These are phyloP conservation scores for Apodemus agrarius DNA, from an alignment of 2,797 vertebrate genomes.

Conservation along the genomic window DNA sequence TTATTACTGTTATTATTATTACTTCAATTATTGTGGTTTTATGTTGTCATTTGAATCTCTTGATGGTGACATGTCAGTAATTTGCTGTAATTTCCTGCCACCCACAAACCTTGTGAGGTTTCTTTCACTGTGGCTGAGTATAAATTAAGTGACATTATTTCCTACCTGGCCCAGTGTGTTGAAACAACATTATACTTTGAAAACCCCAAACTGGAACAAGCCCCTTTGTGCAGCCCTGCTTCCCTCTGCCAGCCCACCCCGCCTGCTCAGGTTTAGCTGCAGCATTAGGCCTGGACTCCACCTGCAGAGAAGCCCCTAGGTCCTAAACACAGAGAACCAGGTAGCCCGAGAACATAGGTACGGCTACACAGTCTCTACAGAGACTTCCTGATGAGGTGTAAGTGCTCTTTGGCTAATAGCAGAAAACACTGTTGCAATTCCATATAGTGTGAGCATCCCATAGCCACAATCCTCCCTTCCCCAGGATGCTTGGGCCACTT, in stretches of 20 bases:
- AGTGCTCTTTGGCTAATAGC: conserved; percentile 58
- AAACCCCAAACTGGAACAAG: neutral
- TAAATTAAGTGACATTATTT: conserved; percentile 61
- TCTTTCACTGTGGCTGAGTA: conserved; percentile 69
- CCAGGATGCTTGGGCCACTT: conserved; percentile 34
- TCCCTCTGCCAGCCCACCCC: neutral
- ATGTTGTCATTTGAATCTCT: conserved; percentile 84
- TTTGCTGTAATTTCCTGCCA: conserved; percentile 84
- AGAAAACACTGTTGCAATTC: conserved; percentile 23
- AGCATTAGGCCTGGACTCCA: neutral
- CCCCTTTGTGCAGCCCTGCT: neutral
- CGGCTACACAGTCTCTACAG: neutral
- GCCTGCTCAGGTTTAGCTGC: too few species aligned
- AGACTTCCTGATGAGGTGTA: neutral
- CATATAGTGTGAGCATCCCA: neutral
- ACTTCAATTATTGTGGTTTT: conserved; percentile 75
- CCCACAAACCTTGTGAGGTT: conserved; percentile 81
- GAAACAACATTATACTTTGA: neutral
- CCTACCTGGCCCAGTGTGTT: conserved; percentile 45
- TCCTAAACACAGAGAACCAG: neutral
- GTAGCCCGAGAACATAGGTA: neutral
- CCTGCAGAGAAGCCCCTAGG: neutral
- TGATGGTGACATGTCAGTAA: conserved; percentile 81
- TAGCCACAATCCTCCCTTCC: conserved; percentile 58
- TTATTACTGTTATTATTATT: conserved; percentile 74